These are phyloP conservation scores for Scrobipalpa atriplicella DNA, from an alignment of 2,888 invertebrate genomes.

Conservation along the genomic window DNA sequence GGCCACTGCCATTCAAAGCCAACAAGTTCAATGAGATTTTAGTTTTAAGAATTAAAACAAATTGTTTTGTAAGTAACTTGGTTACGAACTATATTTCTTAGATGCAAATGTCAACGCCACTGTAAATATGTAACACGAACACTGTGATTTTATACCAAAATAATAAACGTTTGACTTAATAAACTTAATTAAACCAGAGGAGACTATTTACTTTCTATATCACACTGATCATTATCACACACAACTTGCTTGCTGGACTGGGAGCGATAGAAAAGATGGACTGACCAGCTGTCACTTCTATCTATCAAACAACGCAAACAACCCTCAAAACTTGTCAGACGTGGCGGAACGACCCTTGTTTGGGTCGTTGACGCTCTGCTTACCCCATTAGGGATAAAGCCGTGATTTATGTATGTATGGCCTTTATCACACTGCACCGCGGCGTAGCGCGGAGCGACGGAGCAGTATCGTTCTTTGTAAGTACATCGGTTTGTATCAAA, in stretches of 20 bases:
- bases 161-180: slow-evolving; percentile 27
- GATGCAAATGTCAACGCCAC: slow-evolving; percentile 2
- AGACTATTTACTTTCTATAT: neutral
- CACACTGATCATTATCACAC: no score
- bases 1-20: neutral
- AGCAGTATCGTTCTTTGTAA: no score
- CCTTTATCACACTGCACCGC: no score
- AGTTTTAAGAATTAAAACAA: slow-evolving; percentile 16
- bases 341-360: no score
- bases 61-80: slow-evolving; percentile 8
- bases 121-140: slow-evolving; percentile 48
- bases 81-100: neutral
- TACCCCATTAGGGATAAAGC: no score
- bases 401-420: no score
- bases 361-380: no score
- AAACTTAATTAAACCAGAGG: slow-evolving; percentile 28
- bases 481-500: no score
- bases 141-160: slow-evolving; percentile 59
- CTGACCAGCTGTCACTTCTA: no score
- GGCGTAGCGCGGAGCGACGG: no score
- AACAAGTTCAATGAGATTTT: slow-evolving; percentile 8
- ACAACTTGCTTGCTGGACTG: no score
- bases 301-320: neutral
- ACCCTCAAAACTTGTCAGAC: neutral
- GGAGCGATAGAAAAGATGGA: no score